A percentile compares a stretch with the other conserved stretches of the same genome.
Conservation (phyloP, 2,797 vertebrate genomes). For the Ctenochaetus hawaiiensis region DNA sequence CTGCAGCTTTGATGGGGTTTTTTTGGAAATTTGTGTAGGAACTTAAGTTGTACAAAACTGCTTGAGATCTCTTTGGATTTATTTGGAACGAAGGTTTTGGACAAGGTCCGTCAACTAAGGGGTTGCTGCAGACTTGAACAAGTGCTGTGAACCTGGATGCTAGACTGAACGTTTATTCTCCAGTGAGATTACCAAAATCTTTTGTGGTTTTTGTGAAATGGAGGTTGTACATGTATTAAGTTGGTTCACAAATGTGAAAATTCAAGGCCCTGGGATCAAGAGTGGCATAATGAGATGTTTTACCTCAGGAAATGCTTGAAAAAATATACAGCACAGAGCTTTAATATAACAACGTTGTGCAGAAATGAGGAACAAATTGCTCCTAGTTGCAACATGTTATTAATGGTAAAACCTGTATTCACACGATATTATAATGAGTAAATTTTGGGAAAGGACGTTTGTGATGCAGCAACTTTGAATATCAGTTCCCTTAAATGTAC, state of each 20-base stretch:
- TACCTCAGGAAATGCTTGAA: constrained; percentile 39
- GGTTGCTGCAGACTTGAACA: constrained; percentile 64
- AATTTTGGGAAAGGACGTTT: constrained; percentile 39
- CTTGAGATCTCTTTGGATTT: constrained; percentile 48
- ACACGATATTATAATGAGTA: constrained; percentile 19
- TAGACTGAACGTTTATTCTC: constrained; percentile 38
- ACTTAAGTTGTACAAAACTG: constrained; percentile 47
- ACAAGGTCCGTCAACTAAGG: constrained; percentile 47
- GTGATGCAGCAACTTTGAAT: constrained; percentile 54
- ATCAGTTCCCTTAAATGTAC: constrained; percentile 31
- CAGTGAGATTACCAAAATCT: constrained; percentile 37
- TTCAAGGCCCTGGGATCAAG: constrained; percentile 45
- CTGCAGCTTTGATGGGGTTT: constrained; percentile 44
- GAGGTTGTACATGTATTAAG: constrained; percentile 54
- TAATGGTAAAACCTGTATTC: constrained; percentile 25
- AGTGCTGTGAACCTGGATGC: constrained; percentile 62
- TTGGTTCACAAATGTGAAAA: constrained; percentile 47
- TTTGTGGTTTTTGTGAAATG: constrained; percentile 58
- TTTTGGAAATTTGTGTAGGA: constrained; percentile 36
- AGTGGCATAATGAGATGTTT: constrained; percentile 46
- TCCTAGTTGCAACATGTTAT: constrained; percentile 40
- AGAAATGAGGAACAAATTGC: constrained; percentile 31
- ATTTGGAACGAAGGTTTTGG: constrained; percentile 54
- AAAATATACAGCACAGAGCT: constrained; percentile 21
- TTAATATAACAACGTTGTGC: constrained; percentile 28